Evolutionary conservation across 2,797 vertebrate species (phyloP), one percentile per base, ranked within the genome.

Genomic region (Valencia hispanica): DNA sequence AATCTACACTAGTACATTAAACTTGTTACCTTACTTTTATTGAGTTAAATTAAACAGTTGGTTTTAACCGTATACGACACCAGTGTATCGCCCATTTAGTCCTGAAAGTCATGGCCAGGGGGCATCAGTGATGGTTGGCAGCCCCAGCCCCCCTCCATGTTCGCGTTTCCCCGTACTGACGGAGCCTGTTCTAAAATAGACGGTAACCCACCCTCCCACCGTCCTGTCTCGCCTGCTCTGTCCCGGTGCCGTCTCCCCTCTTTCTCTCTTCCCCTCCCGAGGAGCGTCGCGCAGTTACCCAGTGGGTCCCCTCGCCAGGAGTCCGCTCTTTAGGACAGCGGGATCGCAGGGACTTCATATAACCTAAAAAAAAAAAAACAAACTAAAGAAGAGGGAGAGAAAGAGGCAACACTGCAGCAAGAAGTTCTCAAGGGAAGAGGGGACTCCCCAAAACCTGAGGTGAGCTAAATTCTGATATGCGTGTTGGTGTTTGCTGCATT

Each of bases 161-260:
- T 87, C 86, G 88, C 92, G 88, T 87, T 86, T 91, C 79, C 84
- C 73, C 73, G 87, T 30, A 80, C 87, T 84, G 84, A 91, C 84
- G 81, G 84, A 83, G 91, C 84, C 83, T 47, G 78, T 86, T 94
- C 94, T 79, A 95, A 96, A 96, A 96, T 95, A 95, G 94, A 91
- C 76, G 76, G 82, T 79, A 83, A 77, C 79, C 86, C 77, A 68
- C 79, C 77, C 73, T 20, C 73, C 27, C 71, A 43, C 79, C 74
- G 70, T 36, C 68, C 39, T 79, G 39, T 66, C 73, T 72, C 17
- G 57, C 73, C 78, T 72, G 34, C 83, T 69, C 78, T 50, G 50
- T 74, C 86, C 78, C 68, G 79, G 10, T 11, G 9, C 68, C 50
- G 48, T 18, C 66, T 68, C 82, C 86, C 86, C 79, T 73, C 76